These are phyloP conservation scores for Dicyrtoma fusca DNA, from an alignment of 2,888 invertebrate species.

Conservation along the genomic window DNA sequence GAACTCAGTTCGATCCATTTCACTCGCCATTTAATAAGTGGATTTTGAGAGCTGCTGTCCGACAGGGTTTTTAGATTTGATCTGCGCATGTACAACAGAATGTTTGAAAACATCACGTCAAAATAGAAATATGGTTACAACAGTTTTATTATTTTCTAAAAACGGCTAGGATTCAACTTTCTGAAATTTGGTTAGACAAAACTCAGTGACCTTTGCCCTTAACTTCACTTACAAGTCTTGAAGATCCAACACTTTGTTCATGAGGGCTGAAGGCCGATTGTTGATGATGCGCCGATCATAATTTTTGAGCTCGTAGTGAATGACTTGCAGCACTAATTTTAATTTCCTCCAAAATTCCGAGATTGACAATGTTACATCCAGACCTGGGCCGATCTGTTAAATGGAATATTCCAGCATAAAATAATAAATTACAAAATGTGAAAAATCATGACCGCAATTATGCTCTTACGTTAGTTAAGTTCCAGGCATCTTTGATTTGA, in stretches of 20 bases:
- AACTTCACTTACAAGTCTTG: conserved; percentile 35
- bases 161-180: too few species aligned
- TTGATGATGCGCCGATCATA: conserved; percentile 29
- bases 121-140: too few species aligned
- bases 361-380: neutral
- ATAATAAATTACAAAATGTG: too few species aligned
- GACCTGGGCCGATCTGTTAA: neutral
- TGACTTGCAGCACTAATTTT: conserved; percentile 8
- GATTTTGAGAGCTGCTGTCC: conserved; percentile 18
- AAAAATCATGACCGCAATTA: too few species aligned
- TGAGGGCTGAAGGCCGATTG: conserved; percentile 26
- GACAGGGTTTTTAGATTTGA: conserved; percentile 17
- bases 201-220: neutral
- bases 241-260: conserved; percentile 37
- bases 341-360: conserved; percentile 22
- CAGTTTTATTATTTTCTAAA: too few species aligned
- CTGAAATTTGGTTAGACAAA: neutral
- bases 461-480: conserved; percentile 11
- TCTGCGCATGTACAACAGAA: conserved; percentile 19
- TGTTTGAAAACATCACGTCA: too few species aligned
- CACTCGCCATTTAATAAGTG: conserved; percentile 31
- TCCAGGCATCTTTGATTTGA: conserved; percentile 13
- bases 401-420: too few species aligned
- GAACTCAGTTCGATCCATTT: conserved; percentile 42
- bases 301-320: conserved; percentile 27